Evolutionary conservation across 1,140 invertebrate genomes (phyloP).

Genomic region (Coenobita brevimanus): DNA sequence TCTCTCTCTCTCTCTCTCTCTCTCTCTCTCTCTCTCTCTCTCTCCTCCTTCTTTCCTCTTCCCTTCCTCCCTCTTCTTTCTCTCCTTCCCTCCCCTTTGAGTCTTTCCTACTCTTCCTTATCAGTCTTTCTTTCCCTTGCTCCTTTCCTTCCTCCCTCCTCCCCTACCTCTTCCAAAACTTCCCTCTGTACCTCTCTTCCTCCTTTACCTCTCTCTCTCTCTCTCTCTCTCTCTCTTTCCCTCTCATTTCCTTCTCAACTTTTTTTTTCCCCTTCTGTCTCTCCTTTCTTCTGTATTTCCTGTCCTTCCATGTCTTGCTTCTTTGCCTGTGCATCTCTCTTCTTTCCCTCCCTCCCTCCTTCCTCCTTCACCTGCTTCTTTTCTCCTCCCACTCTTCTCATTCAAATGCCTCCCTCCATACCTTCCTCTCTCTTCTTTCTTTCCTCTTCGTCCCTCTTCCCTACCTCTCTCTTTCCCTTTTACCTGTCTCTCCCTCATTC

Average conservation of each 20-base stretch:
- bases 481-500: not conserved
- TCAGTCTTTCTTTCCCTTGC: no score
- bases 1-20: no score
- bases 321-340: not conserved
- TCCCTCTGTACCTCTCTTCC: not conserved
- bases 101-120: not conserved
- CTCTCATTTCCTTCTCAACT: no score
- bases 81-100: not conserved
- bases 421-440: not conserved
- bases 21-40: no score
- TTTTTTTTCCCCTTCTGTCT: not conserved
- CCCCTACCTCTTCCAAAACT: not conserved
- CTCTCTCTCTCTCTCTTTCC: not conserved
- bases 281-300: not conserved
- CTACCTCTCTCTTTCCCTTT: not conserved
- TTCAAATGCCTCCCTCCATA: not conserved
- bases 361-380: not conserved
- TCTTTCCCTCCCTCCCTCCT: constrained; percentile 4
- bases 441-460: not conserved
- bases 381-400: not conserved
- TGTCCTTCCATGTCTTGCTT: not conserved
- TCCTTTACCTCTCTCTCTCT: not conserved
- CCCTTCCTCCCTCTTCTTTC: no score
- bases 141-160: no score
- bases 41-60: not conserved